phyloP scores from a whole-genome alignment of 2,113 vertebrate genomes.

The Psilopogon haemacephalus region DNA sequence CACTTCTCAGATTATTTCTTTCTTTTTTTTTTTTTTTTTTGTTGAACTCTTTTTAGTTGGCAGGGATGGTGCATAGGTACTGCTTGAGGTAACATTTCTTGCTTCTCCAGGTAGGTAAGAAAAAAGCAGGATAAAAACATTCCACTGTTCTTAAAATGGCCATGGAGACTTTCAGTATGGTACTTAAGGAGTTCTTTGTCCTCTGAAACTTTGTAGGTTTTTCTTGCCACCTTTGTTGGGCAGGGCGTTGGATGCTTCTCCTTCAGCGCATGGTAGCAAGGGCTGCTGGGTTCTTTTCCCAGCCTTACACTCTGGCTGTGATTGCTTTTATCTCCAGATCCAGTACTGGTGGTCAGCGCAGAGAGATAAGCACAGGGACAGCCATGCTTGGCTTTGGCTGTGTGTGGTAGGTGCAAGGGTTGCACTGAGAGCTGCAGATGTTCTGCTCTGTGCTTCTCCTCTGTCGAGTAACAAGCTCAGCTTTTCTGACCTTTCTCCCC shows the following conservation, averaged over 20 bases:
- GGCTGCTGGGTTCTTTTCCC: neutral
- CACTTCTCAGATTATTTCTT: neutral
- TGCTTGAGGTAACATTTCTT: neutral
- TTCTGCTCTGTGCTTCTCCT: neutral
- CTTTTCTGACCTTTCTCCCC: constrained; percentile 45
- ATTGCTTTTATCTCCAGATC: neutral
- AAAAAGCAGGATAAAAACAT: neutral
- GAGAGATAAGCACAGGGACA: fast-evolving
- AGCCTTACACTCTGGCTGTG: fast-evolving
- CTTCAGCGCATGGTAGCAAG: neutral
- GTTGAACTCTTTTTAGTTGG: neutral
- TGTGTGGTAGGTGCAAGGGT: neutral
- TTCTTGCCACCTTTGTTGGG: fast-evolving
- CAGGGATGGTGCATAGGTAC: neutral
- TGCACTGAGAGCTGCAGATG: neutral
- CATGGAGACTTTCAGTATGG: fast-evolving
- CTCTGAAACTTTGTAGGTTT: neutral
- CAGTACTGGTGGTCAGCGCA: neutral
- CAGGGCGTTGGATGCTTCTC: neutral
- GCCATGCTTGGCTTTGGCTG: neutral
- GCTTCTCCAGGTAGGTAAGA: neutral
- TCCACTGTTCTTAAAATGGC: neutral
- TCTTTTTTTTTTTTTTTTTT: too few species aligned
- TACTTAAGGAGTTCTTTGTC: neutral
- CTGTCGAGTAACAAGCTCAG: neutral